Percentiles rank a stretch among this genome's conserved stretches.
phyloP scores from a whole-genome alignment of 2,888 invertebrate genomes.

The Andrena camellia region DNA sequence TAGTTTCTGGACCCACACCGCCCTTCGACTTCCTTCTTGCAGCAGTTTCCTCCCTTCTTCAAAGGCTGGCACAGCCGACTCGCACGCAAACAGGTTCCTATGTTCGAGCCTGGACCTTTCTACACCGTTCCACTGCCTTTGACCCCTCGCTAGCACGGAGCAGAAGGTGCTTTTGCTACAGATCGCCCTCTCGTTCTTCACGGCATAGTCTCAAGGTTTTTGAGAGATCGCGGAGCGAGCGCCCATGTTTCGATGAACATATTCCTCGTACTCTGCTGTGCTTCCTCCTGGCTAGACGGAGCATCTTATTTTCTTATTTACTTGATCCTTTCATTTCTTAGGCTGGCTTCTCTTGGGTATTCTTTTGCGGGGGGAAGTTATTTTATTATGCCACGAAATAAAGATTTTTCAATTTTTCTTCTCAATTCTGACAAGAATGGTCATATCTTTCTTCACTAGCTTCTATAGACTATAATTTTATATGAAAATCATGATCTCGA shows the following conservation, averaged over 20 bases:
- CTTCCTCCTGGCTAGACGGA: no score
- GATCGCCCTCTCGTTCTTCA: not conserved
- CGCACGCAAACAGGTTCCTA: conserved; percentile 54
- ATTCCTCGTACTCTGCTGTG: no score
- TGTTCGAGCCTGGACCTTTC: conserved; percentile 5
- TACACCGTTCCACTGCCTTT: conserved; percentile 12
- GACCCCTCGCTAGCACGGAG: not conserved
- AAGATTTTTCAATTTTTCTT: no score
- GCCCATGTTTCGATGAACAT: not conserved
- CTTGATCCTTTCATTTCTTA: no score
- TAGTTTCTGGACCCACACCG: conserved; percentile 50
- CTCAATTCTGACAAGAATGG: no score
- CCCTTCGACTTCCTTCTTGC: conserved; percentile 54
- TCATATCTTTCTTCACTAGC: no score
- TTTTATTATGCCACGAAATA: no score
- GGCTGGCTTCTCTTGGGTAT: no score
- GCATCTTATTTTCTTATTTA: no score
- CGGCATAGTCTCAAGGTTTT: not conserved
- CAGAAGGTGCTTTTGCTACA: conserved; percentile 2
- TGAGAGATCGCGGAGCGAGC: not conserved
- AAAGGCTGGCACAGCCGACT: conserved; percentile 60
- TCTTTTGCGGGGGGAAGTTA: no score
- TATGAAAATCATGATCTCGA: no score
- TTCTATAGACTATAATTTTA: no score
- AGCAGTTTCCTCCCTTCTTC: conserved; percentile 48